Evolutionary conservation across 2,888 invertebrate genomes (phyloP), one percentile per base, ranked within the genome.

Genomic region (Pristionchus maxplancki): DNA sequence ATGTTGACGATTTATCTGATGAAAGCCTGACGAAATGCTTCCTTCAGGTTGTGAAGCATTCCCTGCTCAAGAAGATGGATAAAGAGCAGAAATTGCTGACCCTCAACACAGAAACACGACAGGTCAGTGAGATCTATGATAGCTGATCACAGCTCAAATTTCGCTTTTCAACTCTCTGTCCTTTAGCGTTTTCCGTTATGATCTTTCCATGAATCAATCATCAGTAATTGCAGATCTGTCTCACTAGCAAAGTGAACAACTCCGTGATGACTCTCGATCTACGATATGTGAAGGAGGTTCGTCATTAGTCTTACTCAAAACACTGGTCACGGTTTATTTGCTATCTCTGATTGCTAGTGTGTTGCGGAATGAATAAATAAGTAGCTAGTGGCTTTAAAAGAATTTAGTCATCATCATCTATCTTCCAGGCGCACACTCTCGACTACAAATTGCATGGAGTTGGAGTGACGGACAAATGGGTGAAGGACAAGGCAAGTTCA

Each of bases 391-490:
- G 28, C 15, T 1, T n/a, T 20, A 53, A 44, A 20, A 48, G 20
- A 17, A 24, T 44, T 28, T 13, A 78, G 62, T n/a, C 2, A 40
- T 31, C n/a, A n/a, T 53, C 20, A 24, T 58, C n/a, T n/a, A 44
- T n/a, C n/a, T n/a, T 88, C 31, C 86, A 93, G 71, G 90, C 92
- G 13, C 94, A 94, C 88, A 93, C 93, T 5, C 89, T 94, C 28
- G 91, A 93, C 62, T 93, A 92, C 90, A 93, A 93, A 83, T 58
- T 92, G 53, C 90, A 91, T 53, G 90, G 88, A 9, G 93, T 95
- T 84, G 90, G 92, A 89, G 89, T 94, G n/a, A 89, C 87, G 28
- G 94, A 94, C 90, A 94, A 94, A 89, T 94, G 94, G 94, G 90
- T 90, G 40, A 92, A 92, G 74, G 94, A 94, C 89, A 91, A 91